Conservation (phyloP, 2,888 invertebrate genomes). For the Ichneumon xanthorius region DNA sequence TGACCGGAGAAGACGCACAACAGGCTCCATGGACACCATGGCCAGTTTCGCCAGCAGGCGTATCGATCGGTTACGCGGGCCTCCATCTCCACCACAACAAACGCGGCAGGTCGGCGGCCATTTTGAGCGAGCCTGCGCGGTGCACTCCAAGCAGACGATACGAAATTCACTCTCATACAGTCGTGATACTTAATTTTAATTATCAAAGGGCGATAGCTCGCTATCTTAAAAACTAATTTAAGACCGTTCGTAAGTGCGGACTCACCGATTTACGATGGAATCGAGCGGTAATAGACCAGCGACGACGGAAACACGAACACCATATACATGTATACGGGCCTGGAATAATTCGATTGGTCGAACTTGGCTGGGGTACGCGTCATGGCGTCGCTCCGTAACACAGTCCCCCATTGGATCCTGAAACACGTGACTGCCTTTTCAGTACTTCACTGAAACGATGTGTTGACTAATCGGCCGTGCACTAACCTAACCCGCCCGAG, state of each 20-base stretch:
- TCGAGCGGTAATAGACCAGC: slow-evolving; percentile 73
- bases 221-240: slow-evolving; percentile 62
- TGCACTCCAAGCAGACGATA: slow-evolving; percentile 83
- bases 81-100: slow-evolving; percentile 78
- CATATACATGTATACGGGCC: slow-evolving; percentile 80
- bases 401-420: slow-evolving; percentile 74
- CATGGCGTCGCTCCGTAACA: slow-evolving; percentile 76
- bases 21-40: slow-evolving; percentile 81
- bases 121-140: slow-evolving; percentile 85
- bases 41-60: slow-evolving; percentile 77
- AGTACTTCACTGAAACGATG: slow-evolving; percentile 67
- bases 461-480: slow-evolving; percentile 63
- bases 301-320: slow-evolving; percentile 78
- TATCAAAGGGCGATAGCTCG: slow-evolving; percentile 27
- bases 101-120: slow-evolving; percentile 81
- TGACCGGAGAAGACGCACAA: slow-evolving; percentile 79
- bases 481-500: slow-evolving; percentile 70
- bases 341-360: slow-evolving; percentile 80
- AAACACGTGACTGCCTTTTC: slow-evolving; percentile 76
- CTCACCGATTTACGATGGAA: slow-evolving; percentile 77
- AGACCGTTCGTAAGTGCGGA: slow-evolving; percentile 61
- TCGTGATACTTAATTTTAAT: neutral
- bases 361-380: slow-evolving; percentile 74
- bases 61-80: slow-evolving; percentile 82
- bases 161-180: slow-evolving; percentile 69